Evolutionary conservation across 2,888 invertebrate genomes (phyloP).

Genomic region (Pegoplata infirma): DNA sequence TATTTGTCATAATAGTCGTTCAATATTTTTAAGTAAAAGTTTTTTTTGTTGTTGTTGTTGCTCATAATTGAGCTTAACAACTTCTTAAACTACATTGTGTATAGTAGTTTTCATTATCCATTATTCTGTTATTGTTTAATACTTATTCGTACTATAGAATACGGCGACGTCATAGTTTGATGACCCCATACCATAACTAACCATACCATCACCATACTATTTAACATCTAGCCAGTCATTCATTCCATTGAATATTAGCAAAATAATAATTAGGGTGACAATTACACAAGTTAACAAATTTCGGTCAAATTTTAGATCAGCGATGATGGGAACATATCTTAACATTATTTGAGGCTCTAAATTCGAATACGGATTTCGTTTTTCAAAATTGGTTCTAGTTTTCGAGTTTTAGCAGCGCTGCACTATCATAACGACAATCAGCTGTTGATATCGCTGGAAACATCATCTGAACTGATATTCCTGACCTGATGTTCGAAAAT

Average conservation of each 20-base stretch:
- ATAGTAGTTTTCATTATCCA: constrained; percentile 34
- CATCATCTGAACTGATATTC: too few species aligned
- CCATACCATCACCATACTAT: constrained; percentile 8
- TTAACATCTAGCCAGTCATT: constrained; percentile 24
- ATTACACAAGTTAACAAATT: too few species aligned
- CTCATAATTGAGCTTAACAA: constrained; percentile 46
- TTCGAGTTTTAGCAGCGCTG: too few species aligned
- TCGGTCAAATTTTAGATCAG: too few species aligned
- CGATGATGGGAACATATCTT: too few species aligned
- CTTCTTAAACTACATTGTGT: constrained; percentile 50
- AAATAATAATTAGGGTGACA: neutral
- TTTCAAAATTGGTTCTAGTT: too few species aligned
- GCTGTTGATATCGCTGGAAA: too few species aligned
- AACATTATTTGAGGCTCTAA: too few species aligned
- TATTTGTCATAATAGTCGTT: constrained; percentile 37
- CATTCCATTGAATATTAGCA: neutral
- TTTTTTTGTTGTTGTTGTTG: too few species aligned
- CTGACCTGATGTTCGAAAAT: too few species aligned
- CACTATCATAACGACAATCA: too few species aligned
- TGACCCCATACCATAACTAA: constrained; percentile 44
- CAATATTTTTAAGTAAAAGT: constrained; percentile 9
- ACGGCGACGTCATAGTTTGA: constrained; percentile 51
- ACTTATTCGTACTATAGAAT: constrained; percentile 39
- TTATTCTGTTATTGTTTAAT: constrained; percentile 30
- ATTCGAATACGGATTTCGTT: too few species aligned